A percentile compares a stretch with the other conserved stretches of the same genome.
Evolutionary conservation across 2,797 vertebrate genomes (phyloP).

Genomic region (Chelonia mydas): DNA sequence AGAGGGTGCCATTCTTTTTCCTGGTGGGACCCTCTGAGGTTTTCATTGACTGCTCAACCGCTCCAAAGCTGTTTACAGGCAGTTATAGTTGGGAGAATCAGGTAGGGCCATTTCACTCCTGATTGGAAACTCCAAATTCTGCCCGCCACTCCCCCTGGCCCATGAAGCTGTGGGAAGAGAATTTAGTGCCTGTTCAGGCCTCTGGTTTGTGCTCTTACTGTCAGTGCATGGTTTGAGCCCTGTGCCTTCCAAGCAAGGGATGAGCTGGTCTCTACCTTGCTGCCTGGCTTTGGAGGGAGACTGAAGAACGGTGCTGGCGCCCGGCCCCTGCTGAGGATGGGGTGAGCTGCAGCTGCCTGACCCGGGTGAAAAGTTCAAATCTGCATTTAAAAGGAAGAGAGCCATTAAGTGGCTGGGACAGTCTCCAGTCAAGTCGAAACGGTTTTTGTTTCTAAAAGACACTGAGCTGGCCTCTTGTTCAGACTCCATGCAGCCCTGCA

Average conservation of each 20-base stretch:
- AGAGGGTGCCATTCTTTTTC: neutral
- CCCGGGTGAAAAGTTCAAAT: constrained; percentile 83
- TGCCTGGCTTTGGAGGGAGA: fast-evolving
- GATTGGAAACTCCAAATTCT: neutral
- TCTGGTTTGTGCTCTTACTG: fast-evolving
- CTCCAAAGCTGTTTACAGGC: neutral
- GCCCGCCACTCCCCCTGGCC: neutral
- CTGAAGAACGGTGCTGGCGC: neutral
- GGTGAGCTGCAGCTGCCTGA: constrained; percentile 70
- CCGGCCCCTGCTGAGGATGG: constrained; percentile 61
- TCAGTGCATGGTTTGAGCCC: neutral
- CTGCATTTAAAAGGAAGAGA: constrained; percentile 78
- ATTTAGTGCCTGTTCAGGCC: neutral
- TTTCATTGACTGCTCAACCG: neutral
- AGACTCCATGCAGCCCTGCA: neutral
- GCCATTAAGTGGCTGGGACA: constrained; percentile 13
- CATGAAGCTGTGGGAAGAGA: neutral
- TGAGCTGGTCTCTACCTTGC: fast-evolving
- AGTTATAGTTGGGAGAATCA: neutral
- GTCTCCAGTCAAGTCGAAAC: constrained; percentile 55
- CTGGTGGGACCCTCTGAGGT: neutral
- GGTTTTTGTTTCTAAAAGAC: constrained; percentile 10
- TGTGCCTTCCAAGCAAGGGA: neutral
- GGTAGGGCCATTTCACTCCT: neutral
- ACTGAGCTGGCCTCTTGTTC: neutral